These are phyloP conservation scores for Caenorhabditis sp. DNA, from an alignment of 2,888 invertebrate species.

Conservation along the genomic window DNA sequence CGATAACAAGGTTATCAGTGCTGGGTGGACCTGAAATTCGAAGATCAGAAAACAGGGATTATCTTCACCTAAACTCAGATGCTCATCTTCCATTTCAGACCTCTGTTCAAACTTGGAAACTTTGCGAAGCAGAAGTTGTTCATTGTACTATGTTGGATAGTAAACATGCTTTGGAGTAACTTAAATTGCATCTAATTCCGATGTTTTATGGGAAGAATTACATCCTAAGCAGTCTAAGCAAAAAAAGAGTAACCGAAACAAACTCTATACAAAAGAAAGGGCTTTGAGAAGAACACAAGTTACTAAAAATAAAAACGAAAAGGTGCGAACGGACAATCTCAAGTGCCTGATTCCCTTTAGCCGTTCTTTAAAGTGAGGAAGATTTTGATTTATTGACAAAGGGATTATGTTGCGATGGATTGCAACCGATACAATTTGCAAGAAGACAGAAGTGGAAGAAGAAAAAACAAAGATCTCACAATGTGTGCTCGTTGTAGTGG, in stretches of 20 bases:
- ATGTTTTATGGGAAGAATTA: no score
- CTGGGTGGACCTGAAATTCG: no score
- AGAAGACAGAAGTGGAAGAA: slow-evolving; percentile 1
- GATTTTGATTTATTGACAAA: slow-evolving; percentile 38
- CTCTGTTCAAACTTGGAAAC: no score
- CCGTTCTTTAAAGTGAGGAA: slow-evolving; percentile 38
- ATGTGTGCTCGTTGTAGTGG: slow-evolving; percentile 37
- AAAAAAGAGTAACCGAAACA: background rate
- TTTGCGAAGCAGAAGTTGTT: no score
- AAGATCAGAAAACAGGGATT: no score
- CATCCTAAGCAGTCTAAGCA: slow-evolving; percentile 1
- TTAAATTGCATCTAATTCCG: slow-evolving; percentile 14
- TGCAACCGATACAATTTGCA: slow-evolving; percentile 12
- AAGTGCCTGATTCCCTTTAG: background rate
- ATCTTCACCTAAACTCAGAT: no score
- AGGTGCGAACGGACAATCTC: slow-evolving; percentile 24
- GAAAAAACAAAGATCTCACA: slow-evolving; percentile 1
- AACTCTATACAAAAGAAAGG: slow-evolving; percentile 25
- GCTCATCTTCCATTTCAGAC: no score
- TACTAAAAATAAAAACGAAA: slow-evolving; percentile 43
- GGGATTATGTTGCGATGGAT: slow-evolving; percentile 22
- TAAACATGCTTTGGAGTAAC: no score
- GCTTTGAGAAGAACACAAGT: slow-evolving; percentile 8
- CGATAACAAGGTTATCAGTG: no score
- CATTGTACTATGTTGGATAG: no score